These are phyloP conservation scores for Cephus runcator DNA, from an alignment of 2,888 invertebrate species.

Conservation along the genomic window DNA sequence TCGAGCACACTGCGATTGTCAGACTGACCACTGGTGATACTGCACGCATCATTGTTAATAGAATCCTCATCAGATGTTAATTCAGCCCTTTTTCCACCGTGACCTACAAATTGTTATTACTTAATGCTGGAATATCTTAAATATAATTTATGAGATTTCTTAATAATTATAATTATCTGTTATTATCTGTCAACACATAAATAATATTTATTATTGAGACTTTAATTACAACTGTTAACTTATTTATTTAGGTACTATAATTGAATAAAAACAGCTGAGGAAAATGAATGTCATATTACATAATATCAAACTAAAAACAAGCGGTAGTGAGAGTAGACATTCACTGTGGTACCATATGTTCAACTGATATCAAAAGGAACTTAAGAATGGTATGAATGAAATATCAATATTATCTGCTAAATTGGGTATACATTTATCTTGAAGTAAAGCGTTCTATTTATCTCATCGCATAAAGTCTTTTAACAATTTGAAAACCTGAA, in stretches of 20 bases:
- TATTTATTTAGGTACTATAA: slow-evolving; percentile 10
- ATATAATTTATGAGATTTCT: background rate
- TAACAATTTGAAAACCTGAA: background rate
- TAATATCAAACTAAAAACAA: slow-evolving; percentile 30
- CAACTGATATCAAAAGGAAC: background rate
- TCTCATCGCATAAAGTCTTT: background rate
- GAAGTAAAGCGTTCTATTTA: background rate
- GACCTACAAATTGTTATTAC: slow-evolving; percentile 35
- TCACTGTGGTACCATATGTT: background rate
- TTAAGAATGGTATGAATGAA: background rate
- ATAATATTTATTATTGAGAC: background rate
- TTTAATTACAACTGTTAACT: background rate
- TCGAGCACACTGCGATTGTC: slow-evolving; percentile 77
- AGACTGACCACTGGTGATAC: slow-evolving; percentile 82
- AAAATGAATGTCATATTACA: slow-evolving; percentile 33
- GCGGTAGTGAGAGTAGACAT: slow-evolving; percentile 20
- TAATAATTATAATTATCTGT: background rate
- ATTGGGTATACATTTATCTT: background rate
- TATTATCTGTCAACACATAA: background rate
- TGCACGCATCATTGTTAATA: slow-evolving; percentile 78
- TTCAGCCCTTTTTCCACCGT: slow-evolving; percentile 67
- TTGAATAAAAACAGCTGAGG: slow-evolving; percentile 8
- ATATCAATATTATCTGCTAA: background rate
- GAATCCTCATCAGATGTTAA: slow-evolving; percentile 84
- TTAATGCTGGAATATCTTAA: background rate